A percentile compares a stretch with the other conserved stretches of the same genome.
phyloP scores from a whole-genome alignment of 2,888 invertebrate species.

The Abrostola tripartita region DNA sequence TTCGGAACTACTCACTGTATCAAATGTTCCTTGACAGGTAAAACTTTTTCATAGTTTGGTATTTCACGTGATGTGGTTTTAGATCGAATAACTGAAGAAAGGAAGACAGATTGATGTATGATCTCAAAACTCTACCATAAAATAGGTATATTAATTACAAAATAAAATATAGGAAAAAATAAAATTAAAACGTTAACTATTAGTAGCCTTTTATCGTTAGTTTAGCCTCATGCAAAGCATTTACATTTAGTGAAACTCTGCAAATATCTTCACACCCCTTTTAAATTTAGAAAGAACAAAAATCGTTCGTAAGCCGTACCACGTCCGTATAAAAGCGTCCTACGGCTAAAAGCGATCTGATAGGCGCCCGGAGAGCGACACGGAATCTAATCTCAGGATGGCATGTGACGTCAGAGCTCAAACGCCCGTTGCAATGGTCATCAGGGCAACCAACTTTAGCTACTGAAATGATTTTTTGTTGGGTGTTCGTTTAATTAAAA shows the following conservation, averaged over 20 bases:
- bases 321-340: constrained; percentile 34
- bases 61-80: constrained; percentile 17
- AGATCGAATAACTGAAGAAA: no score
- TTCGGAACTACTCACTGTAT: constrained; percentile 32
- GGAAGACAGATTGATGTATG: no score
- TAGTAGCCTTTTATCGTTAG: no score
- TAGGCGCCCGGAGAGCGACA: constrained; percentile 44
- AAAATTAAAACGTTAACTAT: no score
- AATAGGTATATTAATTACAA: no score
- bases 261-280: constrained; percentile 25
- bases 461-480: constrained; percentile 31
- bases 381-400: constrained; percentile 50
- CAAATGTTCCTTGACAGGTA: constrained; percentile 40
- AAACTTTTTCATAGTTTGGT: constrained; percentile 42
- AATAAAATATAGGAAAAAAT: no score
- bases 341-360: constrained; percentile 45
- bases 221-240: constrained; percentile 12
- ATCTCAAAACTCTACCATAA: no score
- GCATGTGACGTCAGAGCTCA: constrained; percentile 42
- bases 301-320: constrained; percentile 3
- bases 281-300: constrained; percentile 26
- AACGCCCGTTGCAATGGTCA: constrained; percentile 43
- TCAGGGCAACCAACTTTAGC: constrained; percentile 34
- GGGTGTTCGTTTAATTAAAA: background rate
- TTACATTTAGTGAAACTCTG: constrained; percentile 5